phyloP scores from a whole-genome alignment of 2,888 invertebrate species.

The Copidosoma aretas region DNA sequence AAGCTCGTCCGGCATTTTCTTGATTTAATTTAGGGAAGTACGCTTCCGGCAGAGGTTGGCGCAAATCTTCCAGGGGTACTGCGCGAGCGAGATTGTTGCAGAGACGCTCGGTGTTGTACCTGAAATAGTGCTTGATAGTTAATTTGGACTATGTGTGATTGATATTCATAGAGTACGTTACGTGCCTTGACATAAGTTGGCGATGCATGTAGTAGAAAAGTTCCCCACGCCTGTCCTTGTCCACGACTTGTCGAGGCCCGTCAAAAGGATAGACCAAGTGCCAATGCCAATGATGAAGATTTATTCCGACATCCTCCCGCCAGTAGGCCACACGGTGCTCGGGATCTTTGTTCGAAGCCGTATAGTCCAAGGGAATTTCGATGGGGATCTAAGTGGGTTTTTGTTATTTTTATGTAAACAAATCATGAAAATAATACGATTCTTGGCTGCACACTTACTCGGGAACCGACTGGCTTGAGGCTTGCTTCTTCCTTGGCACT shows the following conservation, averaged over 20 bases:
- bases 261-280: conserved; percentile 85
- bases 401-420: not conserved
- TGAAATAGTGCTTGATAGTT: not conserved
- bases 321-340: conserved; percentile 84
- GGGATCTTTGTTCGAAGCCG: conserved; percentile 75
- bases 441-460: not conserved
- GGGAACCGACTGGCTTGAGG: conserved; percentile 51
- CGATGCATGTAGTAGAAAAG: conserved; percentile 84
- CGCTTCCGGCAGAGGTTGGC: conserved; percentile 75
- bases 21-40: conserved; percentile 87
- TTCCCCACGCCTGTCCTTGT: conserved; percentile 79
- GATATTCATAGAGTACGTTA: too few species aligned
- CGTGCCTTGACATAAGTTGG: conserved; percentile 68
- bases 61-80: conserved; percentile 70
- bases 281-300: conserved; percentile 92
- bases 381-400: conserved; percentile 63
- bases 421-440: not conserved
- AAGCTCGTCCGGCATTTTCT: conserved; percentile 75
- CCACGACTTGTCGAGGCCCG: conserved; percentile 70
- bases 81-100: conserved; percentile 74
- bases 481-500: conserved; percentile 74
- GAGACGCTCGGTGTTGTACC: conserved; percentile 77
- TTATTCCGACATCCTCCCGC: conserved; percentile 83
- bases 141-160: too few species aligned
- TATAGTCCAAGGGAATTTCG: conserved; percentile 75